Evolutionary conservation across 1,140 invertebrate species (phyloP).

Genomic region (Caenorhabditis remanei): DNA sequence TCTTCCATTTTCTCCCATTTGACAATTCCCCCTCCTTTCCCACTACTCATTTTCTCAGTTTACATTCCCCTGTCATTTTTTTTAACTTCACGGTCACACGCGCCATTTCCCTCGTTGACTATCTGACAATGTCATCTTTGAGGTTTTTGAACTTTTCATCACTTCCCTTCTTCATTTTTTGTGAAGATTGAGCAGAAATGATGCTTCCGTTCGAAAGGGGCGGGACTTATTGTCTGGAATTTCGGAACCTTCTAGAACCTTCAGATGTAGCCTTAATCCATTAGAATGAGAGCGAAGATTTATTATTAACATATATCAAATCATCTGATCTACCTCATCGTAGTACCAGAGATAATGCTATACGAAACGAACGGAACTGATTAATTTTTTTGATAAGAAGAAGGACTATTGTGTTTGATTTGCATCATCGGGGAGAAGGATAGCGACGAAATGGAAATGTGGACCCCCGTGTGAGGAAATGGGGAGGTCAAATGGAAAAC

Average conservation of each 20-base stretch:
- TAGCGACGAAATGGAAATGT: no score
- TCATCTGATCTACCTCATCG: not conserved
- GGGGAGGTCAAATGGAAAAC: no score
- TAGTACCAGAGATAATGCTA: not conserved
- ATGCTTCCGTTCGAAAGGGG: no score
- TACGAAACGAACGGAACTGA: conserved; percentile 1
- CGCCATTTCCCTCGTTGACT: not conserved
- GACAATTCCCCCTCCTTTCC: not conserved
- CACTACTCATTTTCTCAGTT: not conserved
- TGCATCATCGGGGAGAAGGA: no score
- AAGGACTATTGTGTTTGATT: no score
- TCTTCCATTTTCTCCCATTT: no score
- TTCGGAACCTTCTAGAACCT: no score
- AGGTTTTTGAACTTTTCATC: conserved; percentile 13
- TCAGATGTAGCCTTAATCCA: no score
- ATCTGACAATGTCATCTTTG: conserved; percentile 4
- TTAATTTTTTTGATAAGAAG: not conserved
- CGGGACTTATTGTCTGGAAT: no score
- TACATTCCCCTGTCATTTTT: not conserved
- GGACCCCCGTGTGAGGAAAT: no score
- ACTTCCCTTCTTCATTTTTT: not conserved
- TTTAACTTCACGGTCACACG: conserved; percentile 20
- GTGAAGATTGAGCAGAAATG: not conserved
- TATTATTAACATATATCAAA: not conserved
- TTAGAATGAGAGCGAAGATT: no score